Conservation (phyloP, 2,888 invertebrate genomes). For the Psylliodes chrysocephalus region DNA sequence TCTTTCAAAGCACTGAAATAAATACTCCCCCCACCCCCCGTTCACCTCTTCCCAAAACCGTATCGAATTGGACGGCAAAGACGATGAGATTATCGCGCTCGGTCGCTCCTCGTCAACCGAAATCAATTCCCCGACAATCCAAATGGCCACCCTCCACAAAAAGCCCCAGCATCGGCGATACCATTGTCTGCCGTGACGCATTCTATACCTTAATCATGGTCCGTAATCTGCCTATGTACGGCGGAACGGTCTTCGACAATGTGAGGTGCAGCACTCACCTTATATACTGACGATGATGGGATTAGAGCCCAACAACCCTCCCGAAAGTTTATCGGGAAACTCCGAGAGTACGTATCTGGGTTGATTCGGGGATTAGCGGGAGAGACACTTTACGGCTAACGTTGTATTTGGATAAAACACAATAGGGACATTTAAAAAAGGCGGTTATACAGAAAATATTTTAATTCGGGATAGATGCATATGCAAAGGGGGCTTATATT, state of each 20-base stretch:
- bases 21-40: no score
- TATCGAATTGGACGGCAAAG: slow-evolving; percentile 25
- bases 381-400: slow-evolving; percentile 19
- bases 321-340: slow-evolving; percentile 22
- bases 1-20: background rate
- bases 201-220: slow-evolving; percentile 55
- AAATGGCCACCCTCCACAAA: slow-evolving; percentile 54
- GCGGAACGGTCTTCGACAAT: slow-evolving; percentile 57
- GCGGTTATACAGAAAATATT: background rate
- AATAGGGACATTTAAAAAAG: background rate
- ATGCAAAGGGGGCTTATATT: no score
- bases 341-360: slow-evolving; percentile 14
- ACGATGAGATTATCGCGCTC: slow-evolving; percentile 33
- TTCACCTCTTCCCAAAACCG: slow-evolving; percentile 10
- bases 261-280: slow-evolving; percentile 56
- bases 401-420: background rate
- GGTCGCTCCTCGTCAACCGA: slow-evolving; percentile 31
- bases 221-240: slow-evolving; percentile 59
- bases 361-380: slow-evolving; percentile 25
- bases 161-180: slow-evolving; percentile 42
- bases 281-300: slow-evolving; percentile 53
- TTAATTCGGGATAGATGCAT: background rate
- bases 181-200: slow-evolving; percentile 52
- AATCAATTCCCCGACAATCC: slow-evolving; percentile 53
- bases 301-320: slow-evolving; percentile 53